These are phyloP conservation scores for Cheracebus regulus DNA, from an alignment of 2,797 vertebrate genomes.

Conservation along the genomic window DNA sequence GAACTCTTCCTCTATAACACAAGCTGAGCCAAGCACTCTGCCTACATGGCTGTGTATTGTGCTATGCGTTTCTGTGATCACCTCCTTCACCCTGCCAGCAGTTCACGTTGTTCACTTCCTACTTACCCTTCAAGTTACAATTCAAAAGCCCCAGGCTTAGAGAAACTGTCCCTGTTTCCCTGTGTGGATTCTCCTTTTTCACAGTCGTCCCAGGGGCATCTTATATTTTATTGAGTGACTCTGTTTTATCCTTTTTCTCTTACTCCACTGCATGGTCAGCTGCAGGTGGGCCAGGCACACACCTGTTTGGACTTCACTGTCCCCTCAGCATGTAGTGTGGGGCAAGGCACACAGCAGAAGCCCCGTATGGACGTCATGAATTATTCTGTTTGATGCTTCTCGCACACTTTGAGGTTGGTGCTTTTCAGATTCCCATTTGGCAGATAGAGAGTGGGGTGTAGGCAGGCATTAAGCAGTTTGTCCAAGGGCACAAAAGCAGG, in stretches of 20 bases:
- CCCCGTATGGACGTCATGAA: not conserved
- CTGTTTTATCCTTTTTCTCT: not conserved
- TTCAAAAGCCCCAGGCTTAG: not conserved
- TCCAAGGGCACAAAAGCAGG: not conserved
- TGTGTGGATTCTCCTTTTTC: not conserved
- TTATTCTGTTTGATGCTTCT: not conserved
- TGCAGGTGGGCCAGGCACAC: accelerated
- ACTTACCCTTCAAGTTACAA: not conserved
- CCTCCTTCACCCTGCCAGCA: not conserved
- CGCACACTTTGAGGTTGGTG: not conserved
- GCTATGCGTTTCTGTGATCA: not conserved
- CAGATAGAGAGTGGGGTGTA: not conserved
- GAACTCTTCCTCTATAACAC: not conserved
- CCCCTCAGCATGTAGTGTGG: not conserved
- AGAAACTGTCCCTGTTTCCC: not conserved
- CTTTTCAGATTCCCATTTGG: not conserved
- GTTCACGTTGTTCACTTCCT: not conserved
- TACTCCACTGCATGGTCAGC: not conserved
- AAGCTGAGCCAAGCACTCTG: not conserved
- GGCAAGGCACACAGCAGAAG: not conserved
- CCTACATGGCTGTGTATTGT: accelerated
- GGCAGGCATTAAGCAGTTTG: not conserved
- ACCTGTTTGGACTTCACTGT: not conserved
- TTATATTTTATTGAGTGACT: not conserved
- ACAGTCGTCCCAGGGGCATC: not conserved